Conservation (phyloP, 2,797 vertebrate genomes). For the Zalophus californianus region DNA sequence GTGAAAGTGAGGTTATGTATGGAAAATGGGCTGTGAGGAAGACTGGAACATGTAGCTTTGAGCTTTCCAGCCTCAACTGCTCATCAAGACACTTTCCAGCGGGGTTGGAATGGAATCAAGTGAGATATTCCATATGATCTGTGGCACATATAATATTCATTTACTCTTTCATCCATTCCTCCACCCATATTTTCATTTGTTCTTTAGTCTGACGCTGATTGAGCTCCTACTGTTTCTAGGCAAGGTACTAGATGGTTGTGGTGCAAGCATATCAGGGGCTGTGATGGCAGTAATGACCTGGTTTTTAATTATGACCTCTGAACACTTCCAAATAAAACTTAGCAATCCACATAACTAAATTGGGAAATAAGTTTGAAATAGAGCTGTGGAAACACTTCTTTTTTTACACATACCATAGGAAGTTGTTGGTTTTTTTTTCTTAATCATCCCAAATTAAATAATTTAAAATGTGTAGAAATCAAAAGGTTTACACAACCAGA, state of each 20-base stretch:
- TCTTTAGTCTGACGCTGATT: neutral
- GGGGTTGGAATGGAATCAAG: neutral
- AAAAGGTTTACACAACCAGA: constrained; percentile 55
- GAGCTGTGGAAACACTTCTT: constrained; percentile 70
- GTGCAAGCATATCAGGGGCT: neutral
- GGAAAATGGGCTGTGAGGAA: neutral
- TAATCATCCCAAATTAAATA: constrained; percentile 64
- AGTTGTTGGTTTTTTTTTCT: neutral
- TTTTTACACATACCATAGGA: constrained; percentile 71
- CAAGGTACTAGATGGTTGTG: neutral
- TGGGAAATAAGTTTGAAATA: constrained; percentile 55
- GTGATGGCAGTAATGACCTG: neutral
- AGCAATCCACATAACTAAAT: neutral
- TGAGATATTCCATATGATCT: neutral
- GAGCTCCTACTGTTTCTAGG: neutral
- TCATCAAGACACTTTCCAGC: neutral
- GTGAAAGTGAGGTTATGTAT: neutral
- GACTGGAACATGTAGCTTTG: neutral
- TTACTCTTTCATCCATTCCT: neutral
- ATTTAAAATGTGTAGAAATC: constrained; percentile 72
- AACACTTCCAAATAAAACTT: neutral
- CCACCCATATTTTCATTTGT: neutral
- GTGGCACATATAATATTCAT: fast-evolving
- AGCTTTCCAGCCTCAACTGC: neutral
- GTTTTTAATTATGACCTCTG: constrained; percentile 19